Evolutionary conservation across 2,888 invertebrate genomes (phyloP), one percentile per base, ranked within the genome.

Genomic region (Proisotoma minuta): DNA sequence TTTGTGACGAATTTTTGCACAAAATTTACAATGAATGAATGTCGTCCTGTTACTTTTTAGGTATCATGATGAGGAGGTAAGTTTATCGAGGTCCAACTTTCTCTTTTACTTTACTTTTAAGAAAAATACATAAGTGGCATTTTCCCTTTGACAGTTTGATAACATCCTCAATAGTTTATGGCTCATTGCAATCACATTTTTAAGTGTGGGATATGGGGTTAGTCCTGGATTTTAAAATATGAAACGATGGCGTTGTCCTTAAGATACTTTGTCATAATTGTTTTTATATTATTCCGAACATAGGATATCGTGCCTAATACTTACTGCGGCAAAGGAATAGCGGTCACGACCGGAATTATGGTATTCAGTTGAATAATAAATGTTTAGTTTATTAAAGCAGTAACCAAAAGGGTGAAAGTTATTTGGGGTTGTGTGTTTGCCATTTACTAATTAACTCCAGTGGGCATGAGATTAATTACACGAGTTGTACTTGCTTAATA

Each of bases 301-400:
- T n/a, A n/a, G 40, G 66, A 66, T 63, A 61, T 65, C 47, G 66
- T 69, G 52, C 69, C 84, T 57, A 83, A 84, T 75, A 84, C 84
- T 24, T 84, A 84, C 76, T 84, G 84, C 77, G 84, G 84, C 40
- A 75, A 84, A 70, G 81, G 80, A 60, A 82, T 84, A 71, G 82
- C 84, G 60, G 82, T 84, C 52, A 78, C 80, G 57, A 82, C 83
- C 39, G 84, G 84, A 61, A 82, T 84, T 63, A 81, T 84, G 81
- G 84, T 84, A 77, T 76, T 76, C 74, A 59, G 18, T 43, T 20
- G 10, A 15, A 23, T 20, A 20, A 8, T 58, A 43, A 43, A 43
- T 43, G 20, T 4, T 43, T 43, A 18, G 43, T 43, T 43, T 4
- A n/a, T 18, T 12, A 43, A 43, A 43, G 20, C 5, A 18, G 43